Base-by-base conservation (phyloP, 2,888 invertebrate species). In the Cloeon dipterum region DNA sequence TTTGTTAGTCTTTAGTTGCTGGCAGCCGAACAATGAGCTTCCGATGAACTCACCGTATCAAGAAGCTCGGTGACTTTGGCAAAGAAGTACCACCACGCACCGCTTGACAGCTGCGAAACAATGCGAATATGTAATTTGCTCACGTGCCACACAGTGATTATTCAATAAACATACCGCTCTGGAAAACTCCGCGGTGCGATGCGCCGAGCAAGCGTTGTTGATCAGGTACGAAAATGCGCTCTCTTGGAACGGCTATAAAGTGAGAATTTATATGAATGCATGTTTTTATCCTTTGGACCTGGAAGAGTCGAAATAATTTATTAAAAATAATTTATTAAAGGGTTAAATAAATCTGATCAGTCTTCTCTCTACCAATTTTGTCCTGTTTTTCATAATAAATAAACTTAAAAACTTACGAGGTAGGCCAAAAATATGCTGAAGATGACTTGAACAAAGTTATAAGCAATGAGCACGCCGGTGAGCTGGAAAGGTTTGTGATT, bases 401-500 rank as follows among this genome's bases (percentile, higher is more conserved):
- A n/a, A n/a, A n/a, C n/a, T n/a, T n/a, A 8, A 21, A 21, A 10
- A 49, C 47, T 54, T 49, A 55, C 69, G 52, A 64, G 57, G 17
- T 59, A 51, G 42, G 67, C 63, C 46, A 88, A 61, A 63, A 70
- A 88, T 4, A 52, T 49, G 18, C 86, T 89, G 57, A 86, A 75
- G 11, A 78, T 33, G 4, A 91, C 86, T 67, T 91, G 89, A 38
- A 75, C 71, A n/a, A 76, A 66, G 51, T 93, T 93, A 57, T 91
- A 93, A 1, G 66, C 50, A 14, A 82, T 66, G 50, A 89, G 67
- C 1, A 75, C 51, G 33, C 65, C 63, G 49, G 81, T 74, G 38
- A 89, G 52, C 45, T 79, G 68, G 48, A 72, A 74, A 0, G 79
- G 70, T 42, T 74, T 69, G 42, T 70, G 61, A 40, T 76, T 74